Percentiles rank a stretch among this genome's conserved stretches.
phyloP scores from a whole-genome alignment of 2,888 invertebrate genomes.

The Ochropleura leucogaster region DNA sequence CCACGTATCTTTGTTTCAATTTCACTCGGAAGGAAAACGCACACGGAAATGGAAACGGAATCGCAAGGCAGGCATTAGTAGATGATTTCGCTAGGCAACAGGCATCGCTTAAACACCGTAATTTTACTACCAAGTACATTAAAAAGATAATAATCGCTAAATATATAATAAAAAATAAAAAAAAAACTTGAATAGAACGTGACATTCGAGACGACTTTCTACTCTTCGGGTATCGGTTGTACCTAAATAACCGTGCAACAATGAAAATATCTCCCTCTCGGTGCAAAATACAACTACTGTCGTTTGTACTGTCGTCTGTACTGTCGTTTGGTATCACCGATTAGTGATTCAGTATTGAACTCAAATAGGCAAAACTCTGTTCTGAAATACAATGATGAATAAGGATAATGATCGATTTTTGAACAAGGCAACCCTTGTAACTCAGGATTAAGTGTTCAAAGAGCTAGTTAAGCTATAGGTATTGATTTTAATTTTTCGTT shows the following conservation, averaged over 20 bases:
- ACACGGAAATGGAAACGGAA: conserved; percentile 27
- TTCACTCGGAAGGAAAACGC: conserved; percentile 37
- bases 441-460: not conserved
- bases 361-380: not conserved
- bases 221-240: conserved; percentile 44
- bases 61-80: conserved; percentile 54
- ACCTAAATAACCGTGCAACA: conserved; percentile 46
- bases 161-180: conserved; percentile 57
- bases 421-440: not conserved
- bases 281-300: conserved; percentile 37
- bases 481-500: not conserved
- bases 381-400: not conserved
- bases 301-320: too few species aligned
- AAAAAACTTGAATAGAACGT: conserved; percentile 55
- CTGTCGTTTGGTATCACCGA: conserved; percentile 3
- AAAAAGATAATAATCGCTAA: conserved; percentile 41
- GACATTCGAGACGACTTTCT: conserved; percentile 64
- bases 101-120: conserved; percentile 31
- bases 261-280: conserved; percentile 45
- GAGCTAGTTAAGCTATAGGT: not conserved
- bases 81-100: conserved; percentile 47
- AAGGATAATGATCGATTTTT: not conserved
- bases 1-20: not conserved
- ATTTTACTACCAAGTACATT: conserved; percentile 4
- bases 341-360: not conserved